These are phyloP conservation scores for Leptatherina wallacei DNA, from an alignment of 2,797 vertebrate species.

Conservation along the genomic window DNA sequence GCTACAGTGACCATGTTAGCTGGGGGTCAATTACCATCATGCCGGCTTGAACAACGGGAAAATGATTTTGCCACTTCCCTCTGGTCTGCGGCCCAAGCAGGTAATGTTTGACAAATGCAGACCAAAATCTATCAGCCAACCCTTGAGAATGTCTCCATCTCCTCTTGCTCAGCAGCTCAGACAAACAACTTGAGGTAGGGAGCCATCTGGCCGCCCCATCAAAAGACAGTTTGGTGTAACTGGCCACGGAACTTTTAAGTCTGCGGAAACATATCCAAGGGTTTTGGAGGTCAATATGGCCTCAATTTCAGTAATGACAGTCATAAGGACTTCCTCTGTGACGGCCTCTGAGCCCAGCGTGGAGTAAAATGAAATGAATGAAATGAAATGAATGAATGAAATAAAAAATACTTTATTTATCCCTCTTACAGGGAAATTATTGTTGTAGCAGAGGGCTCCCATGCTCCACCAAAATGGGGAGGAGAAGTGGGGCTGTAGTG, in stretches of 20 bases:
- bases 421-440: too few species aligned
- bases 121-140: conserved; percentile 9
- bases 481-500: background rate
- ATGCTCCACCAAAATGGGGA: too few species aligned
- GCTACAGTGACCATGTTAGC: background rate
- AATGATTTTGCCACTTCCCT: background rate
- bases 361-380: too few species aligned
- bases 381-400: too few species aligned
- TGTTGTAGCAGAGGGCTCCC: too few species aligned
- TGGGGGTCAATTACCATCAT: background rate
- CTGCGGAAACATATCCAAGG: conserved; percentile 5
- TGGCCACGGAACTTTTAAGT: background rate
- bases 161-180: background rate
- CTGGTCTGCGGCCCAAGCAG: background rate
- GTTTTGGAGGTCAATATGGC: background rate
- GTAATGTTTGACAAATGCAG: background rate
- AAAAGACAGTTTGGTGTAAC: conserved; percentile 2
- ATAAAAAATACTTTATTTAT: too few species aligned
- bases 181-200: background rate
- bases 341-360: too few species aligned
- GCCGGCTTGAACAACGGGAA: background rate
- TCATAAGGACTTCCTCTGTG: too few species aligned
- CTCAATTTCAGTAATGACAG: too few species aligned
- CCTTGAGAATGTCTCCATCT: conserved; percentile 2
- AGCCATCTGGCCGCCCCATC: conserved; percentile 9